Evolutionary conservation across 2,888 invertebrate species (phyloP), one percentile per base, ranked within the genome.

Genomic region (Leptinotarsa haldemani): DNA sequence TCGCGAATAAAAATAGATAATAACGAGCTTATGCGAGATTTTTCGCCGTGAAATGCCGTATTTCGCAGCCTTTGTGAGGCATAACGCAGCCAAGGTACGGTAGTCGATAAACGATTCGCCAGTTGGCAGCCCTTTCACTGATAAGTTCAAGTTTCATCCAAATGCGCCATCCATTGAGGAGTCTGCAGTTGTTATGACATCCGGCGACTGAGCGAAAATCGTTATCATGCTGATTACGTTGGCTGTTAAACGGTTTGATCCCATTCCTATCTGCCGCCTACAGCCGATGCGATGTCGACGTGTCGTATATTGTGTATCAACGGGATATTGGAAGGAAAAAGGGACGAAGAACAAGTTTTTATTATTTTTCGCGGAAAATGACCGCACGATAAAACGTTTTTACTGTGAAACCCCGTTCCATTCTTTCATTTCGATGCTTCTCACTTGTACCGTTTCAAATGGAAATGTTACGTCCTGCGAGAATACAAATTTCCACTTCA

Each of bases 181-280:
- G 77, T 73, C 70, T 65, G 72, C 69, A 73, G 74, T 71, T 71
- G 73, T 77, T 74, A 70, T 75, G 73, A 71, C 75, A 75, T 77
- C 74, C 77, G 74, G 73, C 52, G 73, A 71, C 66, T 68, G 73
- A 69, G 75, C 69, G 73, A 65, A 74, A 77, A 73, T 75, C 71
- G 77, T 75, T 75, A 77, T 74, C 74, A 66, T 40, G 40, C 65
- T 69, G 73, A 73, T 77, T 73, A 75, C 71, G 58, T 46, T 53
- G 71, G 64, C 69, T 71, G 74, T 58, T 69, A 30, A 68, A 69
- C 67, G 71, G 71, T 74, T 76, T 76, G 76, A 74, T 76, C 76
- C 73, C 64, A 61, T 68, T 70, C 50, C 5, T 50, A 73, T 73
- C 66, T 69, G 70, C 53, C 61, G 65, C 66, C 70, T 56, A 66